Percentiles rank a stretch among this genome's conserved stretches.
These are phyloP conservation scores for Andrena marginata DNA, from an alignment of 2,888 invertebrate species.

Conservation along the genomic window DNA sequence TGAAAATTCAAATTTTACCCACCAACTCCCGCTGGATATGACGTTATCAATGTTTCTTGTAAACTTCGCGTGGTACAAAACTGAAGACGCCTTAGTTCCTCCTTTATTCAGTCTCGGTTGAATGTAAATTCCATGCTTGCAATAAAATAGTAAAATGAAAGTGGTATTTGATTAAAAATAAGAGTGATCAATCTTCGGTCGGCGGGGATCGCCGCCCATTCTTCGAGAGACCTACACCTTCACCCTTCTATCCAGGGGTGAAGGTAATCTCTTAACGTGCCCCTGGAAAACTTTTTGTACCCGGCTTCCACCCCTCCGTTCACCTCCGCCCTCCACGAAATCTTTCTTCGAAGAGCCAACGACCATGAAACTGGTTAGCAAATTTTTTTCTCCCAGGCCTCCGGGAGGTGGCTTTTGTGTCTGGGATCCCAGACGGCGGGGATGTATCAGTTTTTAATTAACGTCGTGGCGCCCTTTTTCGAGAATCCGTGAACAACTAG, in stretches of 20 bases:
- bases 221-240: conserved; percentile 53
- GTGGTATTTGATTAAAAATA: conserved; percentile 3
- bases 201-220: conserved; percentile 41
- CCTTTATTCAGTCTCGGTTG: neutral
- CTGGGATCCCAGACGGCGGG: conserved; percentile 2
- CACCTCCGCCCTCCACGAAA: conserved; percentile 5
- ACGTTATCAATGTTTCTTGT: conserved; percentile 71
- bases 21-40: conserved; percentile 70
- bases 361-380: conserved; percentile 43
- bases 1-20: conserved; percentile 76
- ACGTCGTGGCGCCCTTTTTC: conserved; percentile 29
- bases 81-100: conserved; percentile 2
- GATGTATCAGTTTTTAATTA: conserved; percentile 67
- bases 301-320: conserved; percentile 29
- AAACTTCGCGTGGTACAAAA: neutral
- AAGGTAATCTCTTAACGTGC: conserved; percentile 67
- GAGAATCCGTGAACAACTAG: conserved; percentile 22
- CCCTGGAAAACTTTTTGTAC: conserved; percentile 55
- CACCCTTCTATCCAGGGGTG: conserved; percentile 60
- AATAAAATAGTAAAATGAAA: neutral
- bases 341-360: conserved; percentile 22
- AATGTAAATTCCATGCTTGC: neutral
- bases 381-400: conserved; percentile 15
- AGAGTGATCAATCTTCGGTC: conserved; percentile 20
- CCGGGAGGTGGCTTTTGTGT: conserved; percentile 17